Percentiles rank a stretch among this genome's conserved stretches.
Conservation (phyloP, 2,113 vertebrate genomes). For the Nothobranchius furzeri region DNA sequence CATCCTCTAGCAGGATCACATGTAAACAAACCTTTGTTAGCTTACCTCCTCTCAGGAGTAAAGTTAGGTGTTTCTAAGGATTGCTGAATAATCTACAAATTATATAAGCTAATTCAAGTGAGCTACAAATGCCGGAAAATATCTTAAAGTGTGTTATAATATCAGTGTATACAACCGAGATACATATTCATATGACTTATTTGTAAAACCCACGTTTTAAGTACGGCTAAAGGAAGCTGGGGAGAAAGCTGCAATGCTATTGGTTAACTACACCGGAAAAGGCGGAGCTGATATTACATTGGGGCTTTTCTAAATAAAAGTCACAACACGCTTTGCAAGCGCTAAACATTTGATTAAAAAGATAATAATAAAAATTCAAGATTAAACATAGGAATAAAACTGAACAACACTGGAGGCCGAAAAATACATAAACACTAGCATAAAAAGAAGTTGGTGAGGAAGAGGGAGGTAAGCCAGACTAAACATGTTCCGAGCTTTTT, state of each 20-base stretch:
- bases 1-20: too few relatives aligned
- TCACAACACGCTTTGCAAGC: too few relatives aligned
- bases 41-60: background rate
- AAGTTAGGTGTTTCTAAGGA: background rate
- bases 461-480: too few relatives aligned
- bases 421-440: too few relatives aligned
- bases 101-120: too few relatives aligned
- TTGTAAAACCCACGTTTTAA: background rate
- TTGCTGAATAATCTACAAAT: background rate
- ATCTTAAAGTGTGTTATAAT: background rate
- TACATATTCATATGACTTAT: background rate
- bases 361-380: too few relatives aligned
- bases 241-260: background rate
- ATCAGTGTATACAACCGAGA: background rate
- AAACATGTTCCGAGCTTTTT: too few relatives aligned
- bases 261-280: slow-evolving; percentile 30
- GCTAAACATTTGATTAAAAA: too few relatives aligned
- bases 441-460: too few relatives aligned
- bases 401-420: too few relatives aligned
- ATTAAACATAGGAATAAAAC: too few relatives aligned
- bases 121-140: background rate
- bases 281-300: slow-evolving; percentile 2
- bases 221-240: slow-evolving; percentile 16
- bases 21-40: too few relatives aligned
- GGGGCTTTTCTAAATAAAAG: background rate